Conservation (phyloP, 2,113 vertebrate genomes). For the Microtus ochrogaster region DNA sequence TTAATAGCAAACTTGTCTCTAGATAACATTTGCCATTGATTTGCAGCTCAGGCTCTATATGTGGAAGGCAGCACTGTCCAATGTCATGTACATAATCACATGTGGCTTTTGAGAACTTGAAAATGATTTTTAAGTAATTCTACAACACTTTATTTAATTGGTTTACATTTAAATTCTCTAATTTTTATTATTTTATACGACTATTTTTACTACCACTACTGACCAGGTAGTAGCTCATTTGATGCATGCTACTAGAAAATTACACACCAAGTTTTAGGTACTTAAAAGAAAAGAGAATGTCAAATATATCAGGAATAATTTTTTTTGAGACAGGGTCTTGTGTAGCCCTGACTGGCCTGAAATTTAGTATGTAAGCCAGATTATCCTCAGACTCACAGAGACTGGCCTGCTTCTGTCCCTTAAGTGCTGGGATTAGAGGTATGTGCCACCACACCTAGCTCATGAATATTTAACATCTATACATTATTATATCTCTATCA, state of each 20-base stretch:
- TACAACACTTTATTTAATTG: conserved; percentile 26
- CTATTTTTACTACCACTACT: not conserved
- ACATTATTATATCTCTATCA: not conserved
- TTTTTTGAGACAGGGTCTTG: not conserved
- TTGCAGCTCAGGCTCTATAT: not conserved
- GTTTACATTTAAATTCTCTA: conserved; percentile 11
- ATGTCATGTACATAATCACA: not conserved
- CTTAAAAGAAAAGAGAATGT: not conserved
- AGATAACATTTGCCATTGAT: not conserved
- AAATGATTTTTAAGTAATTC: not conserved
- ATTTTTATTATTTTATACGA: conserved; percentile 19
- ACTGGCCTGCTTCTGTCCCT: not conserved
- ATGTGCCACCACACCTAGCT: not conserved
- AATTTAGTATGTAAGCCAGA: not conserved
- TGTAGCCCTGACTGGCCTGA: not conserved
- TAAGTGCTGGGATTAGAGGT: not conserved
- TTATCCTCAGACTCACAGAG: not conserved
- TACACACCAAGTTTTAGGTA: conserved; percentile 8
- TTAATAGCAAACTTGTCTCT: not conserved
- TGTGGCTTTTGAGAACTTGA: not conserved
- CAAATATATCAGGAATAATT: not conserved
- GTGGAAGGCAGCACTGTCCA: not conserved
- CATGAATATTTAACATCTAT: conserved; percentile 18
- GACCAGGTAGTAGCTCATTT: conserved; percentile 17
- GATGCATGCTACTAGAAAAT: conserved; percentile 20